Base-by-base conservation (phyloP, 64 coral and sea anemone genomes). In the Pocillopora damicornis region DNA sequence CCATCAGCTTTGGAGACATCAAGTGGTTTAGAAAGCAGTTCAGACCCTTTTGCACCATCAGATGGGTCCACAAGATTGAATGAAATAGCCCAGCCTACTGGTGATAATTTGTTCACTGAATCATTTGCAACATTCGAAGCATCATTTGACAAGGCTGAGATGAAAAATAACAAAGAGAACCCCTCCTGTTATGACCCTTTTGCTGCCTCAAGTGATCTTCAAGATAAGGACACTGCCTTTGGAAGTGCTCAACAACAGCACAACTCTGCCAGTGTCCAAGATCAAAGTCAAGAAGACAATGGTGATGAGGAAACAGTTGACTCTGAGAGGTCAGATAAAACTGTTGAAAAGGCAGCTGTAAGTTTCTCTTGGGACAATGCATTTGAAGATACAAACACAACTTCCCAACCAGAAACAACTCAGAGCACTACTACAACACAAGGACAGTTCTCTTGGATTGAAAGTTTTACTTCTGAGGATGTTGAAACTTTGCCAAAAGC, bases 171-270 rank as follows among this genome's bases (percentile, higher is more conserved):
- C 81, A 63, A 62, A 59, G 81, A 82, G 62, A 69, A 73, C 26
- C 61, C 88, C 35, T 37, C 86, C 5, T 81, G 79, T 25, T 63
- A 37, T 89, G 82, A 89, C 74, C 63, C 92, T 4, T 93, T 89
- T 89, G 87, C 76, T 30, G 11, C 63, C 60, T 88, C 88, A 76
- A 63, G 79, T 77, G 81, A 60, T 0, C 12, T 17, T 87, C 35
- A 66, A 15, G 74, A 88, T 42, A 75, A 91, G 42, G 86, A 30
- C 26, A 75, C 8, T 11, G 35, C 56, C 17, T 13, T 2, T 38
- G 36, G 92, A 63, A 25, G 17, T 74, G 15, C 74, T 36, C 23
- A 36, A n/a, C 34, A 58, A 75, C 9, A 66, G 1, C 5, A 59
- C 11, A 67, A 14, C 73, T n/a, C 58, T 61, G 37, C 22, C 63